Base-by-base conservation (phyloP, 2,113 vertebrate species). In the Alexandromys fortis region DNA sequence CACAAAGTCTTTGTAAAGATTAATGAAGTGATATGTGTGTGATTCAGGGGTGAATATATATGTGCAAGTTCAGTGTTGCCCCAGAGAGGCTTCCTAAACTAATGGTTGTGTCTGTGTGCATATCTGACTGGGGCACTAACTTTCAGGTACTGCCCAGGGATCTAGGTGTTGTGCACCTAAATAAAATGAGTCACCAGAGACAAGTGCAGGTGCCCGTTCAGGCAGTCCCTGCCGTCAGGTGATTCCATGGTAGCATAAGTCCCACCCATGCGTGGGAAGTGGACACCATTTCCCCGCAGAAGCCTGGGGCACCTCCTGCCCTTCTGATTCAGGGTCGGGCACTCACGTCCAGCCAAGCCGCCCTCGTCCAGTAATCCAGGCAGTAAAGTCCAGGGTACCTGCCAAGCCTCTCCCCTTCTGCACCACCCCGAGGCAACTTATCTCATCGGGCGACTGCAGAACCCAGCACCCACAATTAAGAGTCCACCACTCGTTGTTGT, bases 101-200 rank as follows among this genome's bases (percentile, higher is more conserved):
- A 33, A 65, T 10, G 45, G 42, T 26, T 9, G 4, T 35, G 68
- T 61, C 14, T 21, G 24, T 0, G 4, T 3, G 2, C 4, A 63
- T 30, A 14, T 47, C n/a, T 19, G 75, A 65, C 47, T 38, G 8
- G 28, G 9, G 33, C 45, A 30, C 58, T 45, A 30, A n/a, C 17
- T 47, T 38, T 52, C 35, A 21, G 19, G 86, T 45, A 68, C 61
- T 16, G 13, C 16, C 58, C 7, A 52, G 22, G 38, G 30, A 82
- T 38, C 90, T 21, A 42, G 67, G 26, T 17, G 28, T 24, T 30
- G 35, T 22, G 42, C 92, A 82, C 26, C 75, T 75, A 6, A 55
- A 42, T 79, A 7, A 38, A 35, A 55, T 26, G 75, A 76, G 61
- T 88, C 61, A 58, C 35, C 55, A 38, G 47, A 21, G 3, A 49